Evolutionary conservation across 2,797 vertebrate species (phyloP).

Genomic region (Nannoperca australis): DNA sequence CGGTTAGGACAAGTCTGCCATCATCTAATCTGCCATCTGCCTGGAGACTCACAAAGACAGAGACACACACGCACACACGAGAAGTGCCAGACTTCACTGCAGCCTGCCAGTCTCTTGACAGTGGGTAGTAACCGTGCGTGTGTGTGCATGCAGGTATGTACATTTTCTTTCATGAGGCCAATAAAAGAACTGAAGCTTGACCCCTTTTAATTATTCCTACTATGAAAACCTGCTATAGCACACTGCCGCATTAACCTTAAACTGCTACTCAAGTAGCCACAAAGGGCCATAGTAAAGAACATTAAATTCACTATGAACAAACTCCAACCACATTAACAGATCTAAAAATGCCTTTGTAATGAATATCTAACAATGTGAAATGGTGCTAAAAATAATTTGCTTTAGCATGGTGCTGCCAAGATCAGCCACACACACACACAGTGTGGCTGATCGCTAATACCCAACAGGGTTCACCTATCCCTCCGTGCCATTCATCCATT

Average conservation of each 20-base stretch:
- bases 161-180: constrained; percentile 7
- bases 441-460: constrained; percentile 27
- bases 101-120: constrained; percentile 57
- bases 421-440: no score
- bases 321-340: constrained; percentile 21
- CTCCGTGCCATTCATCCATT: constrained; percentile 75
- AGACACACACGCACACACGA: constrained; percentile 9
- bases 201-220: constrained; percentile 29
- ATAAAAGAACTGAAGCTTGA: constrained; percentile 24
- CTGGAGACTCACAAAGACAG: constrained; percentile 38
- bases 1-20: constrained; percentile 59
- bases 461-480: constrained; percentile 56
- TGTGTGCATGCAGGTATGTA: constrained; percentile 31
- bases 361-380: constrained; percentile 27
- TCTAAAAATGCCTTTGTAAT: constrained; percentile 5
- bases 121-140: constrained; percentile 15
- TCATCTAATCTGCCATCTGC: constrained; percentile 83
- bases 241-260: constrained; percentile 10
- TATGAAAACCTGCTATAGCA: constrained; percentile 16
- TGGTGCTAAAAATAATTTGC: neutral
- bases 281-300: neutral
- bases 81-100: constrained; percentile 60
- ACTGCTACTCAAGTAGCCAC: neutral
- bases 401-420: constrained; percentile 32
- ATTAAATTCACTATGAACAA: constrained; percentile 15